A percentile compares a stretch with the other conserved stretches of the same genome.
Evolutionary conservation across 1,140 invertebrate genomes (phyloP).

Genomic region (Drosophila serrata): DNA sequence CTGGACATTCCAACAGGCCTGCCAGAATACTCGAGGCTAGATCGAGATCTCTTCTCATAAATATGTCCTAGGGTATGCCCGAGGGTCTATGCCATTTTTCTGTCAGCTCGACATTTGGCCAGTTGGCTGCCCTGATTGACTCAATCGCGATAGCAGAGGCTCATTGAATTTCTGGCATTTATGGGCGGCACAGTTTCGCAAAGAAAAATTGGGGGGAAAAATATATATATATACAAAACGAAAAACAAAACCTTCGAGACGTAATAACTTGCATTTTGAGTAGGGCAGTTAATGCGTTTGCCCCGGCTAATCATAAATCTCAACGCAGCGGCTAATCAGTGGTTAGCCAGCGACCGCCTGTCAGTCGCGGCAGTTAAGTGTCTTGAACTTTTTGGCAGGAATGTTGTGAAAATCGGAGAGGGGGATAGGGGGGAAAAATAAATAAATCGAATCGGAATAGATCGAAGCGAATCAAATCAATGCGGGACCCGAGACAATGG

Average conservation of each 20-base stretch:
- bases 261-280: constrained; percentile 83
- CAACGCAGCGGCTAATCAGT: constrained; percentile 75
- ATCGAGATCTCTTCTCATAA: constrained; percentile 32
- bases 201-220: constrained; percentile 25
- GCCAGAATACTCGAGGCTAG: constrained; percentile 27
- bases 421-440: constrained; percentile 44
- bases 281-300: constrained; percentile 74
- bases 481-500: constrained; percentile 43
- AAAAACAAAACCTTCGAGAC: constrained; percentile 72
- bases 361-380: constrained; percentile 71
- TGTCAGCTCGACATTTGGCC: constrained; percentile 27
- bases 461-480: constrained; percentile 30
- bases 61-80: constrained; percentile 37
- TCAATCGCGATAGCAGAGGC: constrained; percentile 60
- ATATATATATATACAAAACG: not conserved
- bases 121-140: constrained; percentile 62
- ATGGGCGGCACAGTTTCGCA: constrained; percentile 71
- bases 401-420: constrained; percentile 63
- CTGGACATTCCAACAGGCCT: constrained; percentile 17
- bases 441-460: constrained; percentile 67
- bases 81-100: constrained; percentile 38
- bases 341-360: constrained; percentile 60
- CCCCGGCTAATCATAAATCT: constrained; percentile 78
- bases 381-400: constrained; percentile 79
- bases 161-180: constrained; percentile 82